phyloP scores from a whole-genome alignment of 2,113 vertebrate species.

The Brevimyrus niger region DNA sequence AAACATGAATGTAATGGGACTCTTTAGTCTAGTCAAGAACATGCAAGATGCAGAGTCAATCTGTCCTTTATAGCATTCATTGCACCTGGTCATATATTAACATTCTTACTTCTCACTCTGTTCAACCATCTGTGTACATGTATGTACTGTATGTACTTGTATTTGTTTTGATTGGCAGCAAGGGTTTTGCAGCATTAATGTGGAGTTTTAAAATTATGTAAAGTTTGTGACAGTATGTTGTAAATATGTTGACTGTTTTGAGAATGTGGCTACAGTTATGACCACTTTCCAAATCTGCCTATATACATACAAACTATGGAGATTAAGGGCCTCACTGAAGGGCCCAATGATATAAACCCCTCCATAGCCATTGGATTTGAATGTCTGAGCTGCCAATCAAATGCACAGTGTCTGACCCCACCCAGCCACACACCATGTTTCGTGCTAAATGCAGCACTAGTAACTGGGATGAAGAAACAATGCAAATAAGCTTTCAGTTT shows the following conservation, averaged over 20 bases:
- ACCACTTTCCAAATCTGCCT: background rate
- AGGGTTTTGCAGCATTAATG: background rate
- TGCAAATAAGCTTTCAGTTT: background rate
- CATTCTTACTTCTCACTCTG: background rate
- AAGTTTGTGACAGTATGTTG: background rate
- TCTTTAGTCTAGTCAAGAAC: too few relatives aligned
- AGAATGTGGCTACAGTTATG: background rate
- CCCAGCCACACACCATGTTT: background rate
- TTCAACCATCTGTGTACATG: background rate
- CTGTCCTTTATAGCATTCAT: background rate
- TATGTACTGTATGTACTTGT: background rate
- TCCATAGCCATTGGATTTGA: background rate
- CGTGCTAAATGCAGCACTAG: background rate
- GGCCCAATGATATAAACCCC: background rate
- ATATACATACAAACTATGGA: too few relatives aligned
- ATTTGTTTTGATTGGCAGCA: background rate
- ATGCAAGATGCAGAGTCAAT: too few relatives aligned
- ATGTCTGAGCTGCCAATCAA: background rate
- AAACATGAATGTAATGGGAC: background rate
- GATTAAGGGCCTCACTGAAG: background rate
- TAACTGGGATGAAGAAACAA: background rate
- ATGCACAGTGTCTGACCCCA: background rate
- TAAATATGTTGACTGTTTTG: too few relatives aligned
- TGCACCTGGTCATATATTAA: background rate
- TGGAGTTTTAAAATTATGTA: background rate